Evolutionary conservation across 1,140 invertebrate genomes (phyloP), one percentile per base, ranked within the genome.

Genomic region (Drosophila pseudoananassae): DNA sequence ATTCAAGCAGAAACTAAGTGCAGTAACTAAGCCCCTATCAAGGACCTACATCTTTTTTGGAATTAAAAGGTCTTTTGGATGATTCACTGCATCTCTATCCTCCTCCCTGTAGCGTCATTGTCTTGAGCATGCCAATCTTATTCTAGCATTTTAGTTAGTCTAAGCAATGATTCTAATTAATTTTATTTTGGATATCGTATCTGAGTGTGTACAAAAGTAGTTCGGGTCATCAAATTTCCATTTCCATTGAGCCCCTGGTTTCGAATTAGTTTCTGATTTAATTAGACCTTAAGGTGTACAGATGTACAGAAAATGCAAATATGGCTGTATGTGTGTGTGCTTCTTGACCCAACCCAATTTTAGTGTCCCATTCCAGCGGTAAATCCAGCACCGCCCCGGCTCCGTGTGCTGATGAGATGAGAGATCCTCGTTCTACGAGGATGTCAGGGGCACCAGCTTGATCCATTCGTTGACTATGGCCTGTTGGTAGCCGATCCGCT

Each of bases 381-480:
- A 43, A 15, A 2, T 23, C 54, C 27, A 47, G 9, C 14, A n/a
- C 9, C 9, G 3, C n/a, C 14, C 40, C 20, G 17, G 23, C 9
- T 14, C 20, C 17, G n/a, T 31, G n/a, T 14, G 38, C 9, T 52
- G 49, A 31, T 29, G 9, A 10, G 31, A 10, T 9, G 31, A 10
- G 0, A 8, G 8, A 0, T 10, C 38, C 38, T 40, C n/a, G 40
- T 58, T 20, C 36, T 43, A 52, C 12, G 43, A 10, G 15, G 36
- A 12, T 43, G 17, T 23, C 43, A 20, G 17, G 38, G 74, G 73
- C 54, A 70, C 4, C 23, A 87, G 49, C 49, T 91, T 79, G 23
- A 91, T 91, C 90, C 90, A 91, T 57, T 91, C 90, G 49, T 87
- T 78, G n/a, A 75, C 58, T 0, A 87, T 5, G 5, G n/a, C 25